A percentile compares a stretch with the other conserved stretches of the same genome.
Evolutionary conservation across 2,113 vertebrate species (phyloP).

Genomic region (Gorilla gorilla): DNA sequence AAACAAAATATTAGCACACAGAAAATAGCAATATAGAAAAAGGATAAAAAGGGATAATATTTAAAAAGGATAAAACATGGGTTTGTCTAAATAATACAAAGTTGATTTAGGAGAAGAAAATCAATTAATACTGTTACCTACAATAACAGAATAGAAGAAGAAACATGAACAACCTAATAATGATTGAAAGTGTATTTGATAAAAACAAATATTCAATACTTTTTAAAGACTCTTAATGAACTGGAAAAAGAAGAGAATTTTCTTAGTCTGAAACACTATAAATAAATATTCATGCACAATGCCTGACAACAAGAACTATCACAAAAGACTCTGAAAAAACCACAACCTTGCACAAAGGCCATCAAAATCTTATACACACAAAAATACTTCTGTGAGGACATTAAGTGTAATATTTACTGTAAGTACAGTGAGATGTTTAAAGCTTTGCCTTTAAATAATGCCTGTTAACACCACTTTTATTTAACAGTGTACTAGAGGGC

Average conservation of each 20-base stretch:
- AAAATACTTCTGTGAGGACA: too few relatives aligned
- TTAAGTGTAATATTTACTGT: too few relatives aligned
- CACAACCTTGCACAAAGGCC: too few relatives aligned
- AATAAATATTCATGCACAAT: too few relatives aligned
- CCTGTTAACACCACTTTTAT: background rate
- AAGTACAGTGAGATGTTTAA: background rate
- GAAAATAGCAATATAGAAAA: background rate
- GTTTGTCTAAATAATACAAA: background rate
- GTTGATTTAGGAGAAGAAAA: background rate
- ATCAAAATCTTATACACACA: too few relatives aligned
- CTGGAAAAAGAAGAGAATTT: background rate
- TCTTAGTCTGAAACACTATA: background rate
- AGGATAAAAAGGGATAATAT: background rate
- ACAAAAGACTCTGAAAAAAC: too few relatives aligned
- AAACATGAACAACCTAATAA: background rate
- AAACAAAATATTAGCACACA: background rate
- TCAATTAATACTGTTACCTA: background rate
- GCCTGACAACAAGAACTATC: too few relatives aligned
- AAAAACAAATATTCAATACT: background rate
- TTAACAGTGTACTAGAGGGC: background rate
- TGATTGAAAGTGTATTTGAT: background rate
- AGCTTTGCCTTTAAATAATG: background rate
- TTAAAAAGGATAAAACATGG: background rate
- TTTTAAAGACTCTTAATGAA: background rate
- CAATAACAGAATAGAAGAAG: background rate